These are phyloP conservation scores for Megalops atlanticus DNA, from an alignment of 2,113 vertebrate species.

Conservation along the genomic window DNA sequence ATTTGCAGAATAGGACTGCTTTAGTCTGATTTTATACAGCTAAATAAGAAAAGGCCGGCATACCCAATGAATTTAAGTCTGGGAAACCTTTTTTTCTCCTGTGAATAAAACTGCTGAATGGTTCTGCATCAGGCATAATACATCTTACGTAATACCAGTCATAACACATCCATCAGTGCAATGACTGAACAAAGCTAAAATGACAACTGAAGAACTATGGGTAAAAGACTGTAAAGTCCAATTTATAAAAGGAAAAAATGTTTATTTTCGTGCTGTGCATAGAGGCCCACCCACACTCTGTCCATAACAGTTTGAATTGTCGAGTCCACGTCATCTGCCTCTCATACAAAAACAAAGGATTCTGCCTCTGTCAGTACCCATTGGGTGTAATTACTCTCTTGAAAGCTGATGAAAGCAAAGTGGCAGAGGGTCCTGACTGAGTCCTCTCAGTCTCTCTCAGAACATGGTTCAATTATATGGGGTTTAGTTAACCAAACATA, in stretches of 20 bases:
- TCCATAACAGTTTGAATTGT: not conserved
- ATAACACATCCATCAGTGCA: not conserved
- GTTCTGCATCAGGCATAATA: not conserved
- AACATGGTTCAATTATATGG: slow-evolving; percentile 2
- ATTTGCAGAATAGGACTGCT: too few species aligned
- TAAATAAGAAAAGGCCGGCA: too few species aligned
- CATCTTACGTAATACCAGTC: not conserved
- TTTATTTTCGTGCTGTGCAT: not conserved
- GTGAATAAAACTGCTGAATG: not conserved
- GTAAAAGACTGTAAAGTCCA: not conserved
- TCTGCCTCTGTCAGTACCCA: not conserved
- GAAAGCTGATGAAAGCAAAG: not conserved
- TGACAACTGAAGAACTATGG: not conserved
- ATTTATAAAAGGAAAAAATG: not conserved
- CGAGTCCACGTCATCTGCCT: not conserved
- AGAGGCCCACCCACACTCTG: not conserved
- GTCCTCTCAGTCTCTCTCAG: not conserved
- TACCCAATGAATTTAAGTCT: not conserved
- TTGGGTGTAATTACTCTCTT: not conserved
- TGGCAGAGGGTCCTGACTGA: not conserved
- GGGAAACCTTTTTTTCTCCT: not conserved
- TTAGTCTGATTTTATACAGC: too few species aligned
- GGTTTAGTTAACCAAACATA: not conserved
- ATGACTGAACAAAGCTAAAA: not conserved
- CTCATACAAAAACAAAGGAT: not conserved